phyloP scores from a whole-genome alignment of 2,113 vertebrate species.

The Turnix velox region DNA sequence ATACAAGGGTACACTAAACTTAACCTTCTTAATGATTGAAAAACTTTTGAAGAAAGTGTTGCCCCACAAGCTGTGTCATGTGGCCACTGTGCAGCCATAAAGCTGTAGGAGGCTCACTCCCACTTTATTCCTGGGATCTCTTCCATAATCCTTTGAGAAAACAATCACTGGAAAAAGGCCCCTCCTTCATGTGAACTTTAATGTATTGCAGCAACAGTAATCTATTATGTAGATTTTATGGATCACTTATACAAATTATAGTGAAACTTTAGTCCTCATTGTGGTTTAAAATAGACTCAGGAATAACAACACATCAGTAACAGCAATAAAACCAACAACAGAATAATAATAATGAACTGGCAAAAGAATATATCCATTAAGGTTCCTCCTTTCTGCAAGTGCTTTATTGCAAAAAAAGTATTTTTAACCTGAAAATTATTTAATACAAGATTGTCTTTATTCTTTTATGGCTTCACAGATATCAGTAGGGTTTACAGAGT shows the following conservation, averaged over 20 bases:
- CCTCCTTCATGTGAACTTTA: not conserved
- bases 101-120: not conserved
- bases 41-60: not conserved
- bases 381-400: not conserved
- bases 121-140: not conserved
- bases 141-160: not conserved
- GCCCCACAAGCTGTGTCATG: not conserved
- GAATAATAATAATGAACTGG: not conserved
- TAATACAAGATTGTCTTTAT: not conserved
- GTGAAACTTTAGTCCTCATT: not conserved
- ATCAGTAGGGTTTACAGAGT: not conserved
- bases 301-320: not conserved
- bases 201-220: not conserved
- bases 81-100: not conserved
- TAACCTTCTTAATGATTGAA: not conserved
- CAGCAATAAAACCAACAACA: not conserved
- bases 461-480: slow-evolving; percentile 3
- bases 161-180: not conserved
- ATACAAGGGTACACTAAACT: not conserved
- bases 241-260: not conserved
- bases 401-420: not conserved
- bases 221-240: slow-evolving; percentile 21
- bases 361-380: not conserved
- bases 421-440: slow-evolving; percentile 22
- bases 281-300: slow-evolving; percentile 24